A percentile compares a stretch with the other conserved stretches of the same genome.
phyloP scores from a whole-genome alignment of 2,113 vertebrate species.

The Chloropsis hardwickii region DNA sequence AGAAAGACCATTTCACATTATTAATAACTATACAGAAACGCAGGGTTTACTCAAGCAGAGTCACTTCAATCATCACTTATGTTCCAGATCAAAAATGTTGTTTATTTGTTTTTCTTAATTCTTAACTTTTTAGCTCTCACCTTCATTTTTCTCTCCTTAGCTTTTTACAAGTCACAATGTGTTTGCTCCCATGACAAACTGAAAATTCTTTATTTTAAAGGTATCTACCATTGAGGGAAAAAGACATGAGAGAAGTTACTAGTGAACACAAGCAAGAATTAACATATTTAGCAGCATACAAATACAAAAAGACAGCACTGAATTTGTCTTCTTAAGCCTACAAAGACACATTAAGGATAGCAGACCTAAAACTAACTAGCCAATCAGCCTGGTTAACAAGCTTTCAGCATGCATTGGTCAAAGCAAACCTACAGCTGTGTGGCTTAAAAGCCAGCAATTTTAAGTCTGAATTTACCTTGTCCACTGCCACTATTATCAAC shows the following conservation, averaged over 20 bases:
- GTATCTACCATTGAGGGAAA: not conserved
- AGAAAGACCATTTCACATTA: not conserved
- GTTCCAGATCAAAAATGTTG: not conserved
- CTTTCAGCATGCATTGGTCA: not conserved
- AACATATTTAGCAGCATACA: not conserved
- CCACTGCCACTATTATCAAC: conserved; percentile 92
- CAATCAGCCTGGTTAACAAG: not conserved
- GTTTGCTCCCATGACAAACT: not conserved
- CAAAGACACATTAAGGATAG: not conserved
- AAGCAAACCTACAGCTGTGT: not conserved
- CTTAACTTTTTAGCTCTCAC: not conserved
- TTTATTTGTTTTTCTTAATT: not conserved
- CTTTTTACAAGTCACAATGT: not conserved
- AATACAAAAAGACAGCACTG: not conserved
- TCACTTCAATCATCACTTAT: not conserved
- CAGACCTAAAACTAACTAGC: not conserved
- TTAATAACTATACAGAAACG: not conserved
- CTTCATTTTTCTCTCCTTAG: not conserved
- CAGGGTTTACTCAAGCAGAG: not conserved
- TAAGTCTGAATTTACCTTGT: conserved; percentile 76
- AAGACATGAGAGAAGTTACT: not conserved
- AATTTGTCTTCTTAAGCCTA: not conserved
- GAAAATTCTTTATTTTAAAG: not conserved
- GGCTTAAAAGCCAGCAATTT: not conserved
- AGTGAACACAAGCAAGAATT: not conserved